These are phyloP conservation scores for Sebastiscus tertius DNA, from an alignment of 2,797 vertebrate species.

Conservation along the genomic window DNA sequence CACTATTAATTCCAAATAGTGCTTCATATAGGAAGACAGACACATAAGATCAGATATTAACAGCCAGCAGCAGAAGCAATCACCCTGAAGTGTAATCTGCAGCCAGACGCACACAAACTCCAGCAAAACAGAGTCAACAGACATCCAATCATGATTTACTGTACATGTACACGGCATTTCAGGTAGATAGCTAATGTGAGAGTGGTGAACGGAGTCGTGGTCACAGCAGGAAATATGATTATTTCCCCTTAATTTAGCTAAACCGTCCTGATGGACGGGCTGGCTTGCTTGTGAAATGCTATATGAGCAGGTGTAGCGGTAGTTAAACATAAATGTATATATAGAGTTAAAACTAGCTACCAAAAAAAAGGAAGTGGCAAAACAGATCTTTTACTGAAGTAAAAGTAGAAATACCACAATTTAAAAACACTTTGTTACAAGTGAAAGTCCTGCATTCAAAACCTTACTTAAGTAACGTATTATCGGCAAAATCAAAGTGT, in stretches of 20 bases:
- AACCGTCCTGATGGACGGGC: background rate
- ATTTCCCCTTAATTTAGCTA: background rate
- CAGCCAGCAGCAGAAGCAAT: background rate
- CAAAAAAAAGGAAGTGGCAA: no score
- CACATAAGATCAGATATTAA: background rate
- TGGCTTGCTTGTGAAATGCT: background rate
- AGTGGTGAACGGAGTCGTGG: background rate
- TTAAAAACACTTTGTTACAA: no score
- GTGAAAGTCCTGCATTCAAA: rapidly evolving
- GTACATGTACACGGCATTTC: background rate
- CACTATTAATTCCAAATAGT: background rate
- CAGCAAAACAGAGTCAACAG: background rate
- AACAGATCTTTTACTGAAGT: no score
- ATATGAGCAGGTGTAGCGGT: background rate
- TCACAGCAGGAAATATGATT: background rate
- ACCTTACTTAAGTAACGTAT: no score
- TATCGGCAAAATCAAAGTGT: no score
- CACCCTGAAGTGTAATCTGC: background rate
- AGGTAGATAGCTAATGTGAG: background rate
- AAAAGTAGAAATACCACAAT: no score
- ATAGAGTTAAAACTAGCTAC: no score
- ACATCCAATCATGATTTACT: background rate
- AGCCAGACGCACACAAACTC: background rate
- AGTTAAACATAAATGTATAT: background rate
- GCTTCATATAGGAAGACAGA: background rate